Conservation (phyloP, 2,888 invertebrate species). For the Blastobasis lacticolella region DNA sequence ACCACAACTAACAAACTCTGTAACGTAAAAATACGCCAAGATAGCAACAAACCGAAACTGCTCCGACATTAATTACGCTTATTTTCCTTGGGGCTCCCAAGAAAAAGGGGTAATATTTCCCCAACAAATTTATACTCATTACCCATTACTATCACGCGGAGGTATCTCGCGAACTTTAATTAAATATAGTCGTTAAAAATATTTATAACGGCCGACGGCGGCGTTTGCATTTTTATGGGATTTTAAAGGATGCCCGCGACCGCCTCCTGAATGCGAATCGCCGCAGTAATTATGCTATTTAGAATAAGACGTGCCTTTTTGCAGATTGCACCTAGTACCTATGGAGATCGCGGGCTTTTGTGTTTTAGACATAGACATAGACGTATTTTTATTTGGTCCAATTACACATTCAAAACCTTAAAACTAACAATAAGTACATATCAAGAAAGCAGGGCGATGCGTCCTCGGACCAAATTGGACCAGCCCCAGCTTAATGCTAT, state of each 20-base stretch:
- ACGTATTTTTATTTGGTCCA: background rate
- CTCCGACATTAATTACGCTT: no score
- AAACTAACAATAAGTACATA: no score
- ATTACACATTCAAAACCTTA: background rate
- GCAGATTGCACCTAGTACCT: background rate
- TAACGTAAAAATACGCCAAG: no score
- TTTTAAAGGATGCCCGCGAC: slow-evolving; percentile 36
- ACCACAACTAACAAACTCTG: no score
- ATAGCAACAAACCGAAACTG: no score
- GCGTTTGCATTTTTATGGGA: slow-evolving; percentile 61
- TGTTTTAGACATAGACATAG: background rate
- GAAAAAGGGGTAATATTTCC: slow-evolving; percentile 8
- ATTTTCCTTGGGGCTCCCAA: background rate
- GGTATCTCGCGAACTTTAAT: slow-evolving; percentile 44
- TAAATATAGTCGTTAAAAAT: slow-evolving; percentile 65
- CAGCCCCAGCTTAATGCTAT: no score
- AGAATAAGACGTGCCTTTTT: slow-evolving; percentile 14
- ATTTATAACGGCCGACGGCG: slow-evolving; percentile 51
- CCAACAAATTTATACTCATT: slow-evolving; percentile 22
- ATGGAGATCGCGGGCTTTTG: background rate
- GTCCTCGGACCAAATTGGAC: no score
- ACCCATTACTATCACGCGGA: slow-evolving; percentile 26
- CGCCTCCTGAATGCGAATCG: slow-evolving; percentile 24
- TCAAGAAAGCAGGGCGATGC: no score
- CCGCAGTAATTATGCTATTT: slow-evolving; percentile 14